Base-by-base conservation (phyloP, 2,113 vertebrate genomes). In the Gambusia affinis region DNA sequence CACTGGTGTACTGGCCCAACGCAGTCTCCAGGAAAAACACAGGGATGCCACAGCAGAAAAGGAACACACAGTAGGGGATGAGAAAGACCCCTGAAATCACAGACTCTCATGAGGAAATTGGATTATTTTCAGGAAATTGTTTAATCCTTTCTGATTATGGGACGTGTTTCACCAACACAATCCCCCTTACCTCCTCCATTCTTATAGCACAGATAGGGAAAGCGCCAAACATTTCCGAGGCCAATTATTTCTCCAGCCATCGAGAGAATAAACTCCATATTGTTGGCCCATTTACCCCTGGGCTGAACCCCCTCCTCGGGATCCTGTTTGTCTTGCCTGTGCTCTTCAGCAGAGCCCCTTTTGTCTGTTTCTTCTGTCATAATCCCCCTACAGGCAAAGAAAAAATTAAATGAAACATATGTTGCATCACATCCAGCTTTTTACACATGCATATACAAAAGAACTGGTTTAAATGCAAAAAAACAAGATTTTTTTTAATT, bases 221-320 rank as follows among this genome's bases (percentile, higher is more conserved):
- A 98, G 30, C 95, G 94, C 96, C 96, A 97, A 72, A 98, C 93
- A 0, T 97, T 98, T 39, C 95, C 96, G 44, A 98, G 90, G 27
- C 97, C 96, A n/a, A 98, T 95, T 86, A 99, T 97, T 86, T 96
- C 95, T 15, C 96, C 98, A 0, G 96, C 95, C 94, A 98, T 95
- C 14, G 97, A 96, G 22, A 98, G 85, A 39, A 98, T 63, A 73
- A 97, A 98, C 74, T 98, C 97, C 76, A 87, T 92, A 77, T 97
- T 98, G 90, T 93, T 98, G 60, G 86, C 91, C 98, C 97, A 98
- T 35, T 98, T 96, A 65, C 88, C 96, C 78, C 97, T 95, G 0
- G 94, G 90, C 69, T 90, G 83, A 14, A 74, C 74, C 57, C 83
- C 78, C 14, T 69, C 86, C 72, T 79, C 47, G 0, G 71, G 10